These are phyloP conservation scores for Edolisoma coerulescens DNA, from an alignment of 2,113 vertebrate species.

Conservation along the genomic window DNA sequence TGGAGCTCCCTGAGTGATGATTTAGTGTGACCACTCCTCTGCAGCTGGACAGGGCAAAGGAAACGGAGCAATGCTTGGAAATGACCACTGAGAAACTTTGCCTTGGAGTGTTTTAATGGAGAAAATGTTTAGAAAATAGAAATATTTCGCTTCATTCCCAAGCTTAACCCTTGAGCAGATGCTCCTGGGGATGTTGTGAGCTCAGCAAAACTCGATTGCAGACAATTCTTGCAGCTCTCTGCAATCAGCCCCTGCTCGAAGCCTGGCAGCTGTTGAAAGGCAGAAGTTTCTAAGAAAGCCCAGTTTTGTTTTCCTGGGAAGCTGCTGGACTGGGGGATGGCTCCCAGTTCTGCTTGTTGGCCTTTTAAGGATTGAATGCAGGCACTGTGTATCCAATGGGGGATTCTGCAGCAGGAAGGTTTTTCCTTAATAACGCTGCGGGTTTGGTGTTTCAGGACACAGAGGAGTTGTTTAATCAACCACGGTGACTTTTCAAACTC, in stretches of 20 bases:
- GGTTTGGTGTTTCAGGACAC: not conserved
- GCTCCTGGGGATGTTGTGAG: not conserved
- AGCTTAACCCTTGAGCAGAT: not conserved
- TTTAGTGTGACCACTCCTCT: not conserved
- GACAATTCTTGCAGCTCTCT: not conserved
- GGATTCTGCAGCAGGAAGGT: not conserved
- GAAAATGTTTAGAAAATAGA: not conserved
- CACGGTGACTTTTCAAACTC: fast-evolving
- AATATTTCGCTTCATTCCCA: not conserved
- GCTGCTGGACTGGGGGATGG: not conserved
- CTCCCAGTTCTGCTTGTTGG: not conserved
- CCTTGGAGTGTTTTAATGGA: not conserved
- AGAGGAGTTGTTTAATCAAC: not conserved
- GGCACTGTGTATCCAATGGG: not conserved
- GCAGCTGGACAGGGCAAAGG: not conserved
- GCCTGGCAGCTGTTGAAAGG: not conserved
- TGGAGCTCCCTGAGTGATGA: not conserved
- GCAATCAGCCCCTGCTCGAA: not conserved
- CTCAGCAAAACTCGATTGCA: not conserved
- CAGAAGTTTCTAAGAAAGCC: not conserved
- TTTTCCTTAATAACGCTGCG: not conserved
- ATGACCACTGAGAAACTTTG: not conserved
- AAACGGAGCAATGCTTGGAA: not conserved
- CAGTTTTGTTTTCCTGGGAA: not conserved
- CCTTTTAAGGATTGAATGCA: slow-evolving; percentile 50